Percentiles rank a stretch among this genome's conserved stretches.
phyloP scores from a whole-genome alignment of 2,113 vertebrate genomes.

The Pogona vitticeps region DNA sequence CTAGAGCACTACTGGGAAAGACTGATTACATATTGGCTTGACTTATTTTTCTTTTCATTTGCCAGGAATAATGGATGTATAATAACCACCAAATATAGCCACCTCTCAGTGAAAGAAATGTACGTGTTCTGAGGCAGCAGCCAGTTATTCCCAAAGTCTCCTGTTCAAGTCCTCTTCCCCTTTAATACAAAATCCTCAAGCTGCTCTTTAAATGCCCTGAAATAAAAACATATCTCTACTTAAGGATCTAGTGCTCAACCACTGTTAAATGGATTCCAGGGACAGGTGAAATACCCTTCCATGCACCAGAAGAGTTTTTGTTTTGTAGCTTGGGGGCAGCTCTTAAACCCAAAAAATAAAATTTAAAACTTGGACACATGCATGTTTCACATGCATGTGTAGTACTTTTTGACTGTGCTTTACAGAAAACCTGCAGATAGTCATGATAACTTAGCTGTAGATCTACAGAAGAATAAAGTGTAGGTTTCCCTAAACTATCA shows the following conservation, averaged over 20 bases:
- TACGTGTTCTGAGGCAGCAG: background rate
- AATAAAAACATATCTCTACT: background rate
- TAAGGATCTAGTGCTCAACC: background rate
- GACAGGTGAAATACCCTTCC: background rate
- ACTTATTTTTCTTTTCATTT: slow-evolving; percentile 52
- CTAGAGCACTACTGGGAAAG: slow-evolving; percentile 43
- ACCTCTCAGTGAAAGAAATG: background rate
- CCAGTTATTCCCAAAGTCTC: background rate
- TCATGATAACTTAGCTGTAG: slow-evolving; percentile 68
- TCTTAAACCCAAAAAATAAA: background rate
- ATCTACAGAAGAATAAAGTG: slow-evolving; percentile 67
- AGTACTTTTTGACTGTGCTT: background rate
- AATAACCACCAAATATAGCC: slow-evolving; percentile 59
- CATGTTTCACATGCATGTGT: background rate
- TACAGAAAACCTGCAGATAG: slow-evolving; percentile 70
- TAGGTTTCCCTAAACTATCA: slow-evolving; percentile 57
- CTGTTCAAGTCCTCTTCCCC: background rate
- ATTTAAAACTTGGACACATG: background rate
- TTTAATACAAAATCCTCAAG: background rate
- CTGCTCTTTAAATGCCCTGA: background rate
- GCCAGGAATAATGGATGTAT: slow-evolving; percentile 61
- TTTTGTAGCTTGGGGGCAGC: background rate
- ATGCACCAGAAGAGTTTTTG: background rate
- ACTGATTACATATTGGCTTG: slow-evolving; percentile 54
- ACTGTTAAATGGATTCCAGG: background rate